Conservation (phyloP, 1,140 invertebrate genomes). For the Pemphigus obesinymphae region DNA sequence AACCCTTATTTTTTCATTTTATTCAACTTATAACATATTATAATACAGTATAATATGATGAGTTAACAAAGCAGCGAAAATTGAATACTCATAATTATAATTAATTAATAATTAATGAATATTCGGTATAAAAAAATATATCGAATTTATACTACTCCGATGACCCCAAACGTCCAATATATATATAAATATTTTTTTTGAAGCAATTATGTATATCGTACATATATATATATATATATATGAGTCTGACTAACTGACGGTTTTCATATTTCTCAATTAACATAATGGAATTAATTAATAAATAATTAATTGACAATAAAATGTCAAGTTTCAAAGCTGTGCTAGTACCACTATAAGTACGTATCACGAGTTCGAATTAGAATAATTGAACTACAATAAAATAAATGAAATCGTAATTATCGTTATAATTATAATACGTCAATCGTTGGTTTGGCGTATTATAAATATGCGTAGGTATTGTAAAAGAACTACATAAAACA, state of each 20-base stretch:
- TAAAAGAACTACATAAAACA: too few relatives aligned
- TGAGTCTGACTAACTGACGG: not conserved
- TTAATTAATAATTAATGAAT: not conserved
- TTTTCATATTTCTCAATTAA: constrained; percentile 11
- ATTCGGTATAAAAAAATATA: not conserved
- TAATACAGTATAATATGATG: not conserved
- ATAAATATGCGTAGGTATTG: too few relatives aligned
- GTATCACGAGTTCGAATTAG: not conserved
- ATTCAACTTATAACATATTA: not conserved
- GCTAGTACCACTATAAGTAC: too few relatives aligned
- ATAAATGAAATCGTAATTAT: too few relatives aligned
- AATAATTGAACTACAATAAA: not conserved
- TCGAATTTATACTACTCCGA: not conserved
- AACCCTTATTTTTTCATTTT: not conserved
- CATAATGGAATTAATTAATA: constrained; percentile 9
- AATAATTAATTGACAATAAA: not conserved
- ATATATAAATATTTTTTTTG: not conserved
- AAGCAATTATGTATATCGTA: too few relatives aligned
- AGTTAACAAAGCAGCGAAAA: not conserved
- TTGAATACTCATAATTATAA: not conserved
- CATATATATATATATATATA: not conserved
- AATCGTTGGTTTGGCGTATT: too few relatives aligned
- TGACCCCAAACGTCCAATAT: not conserved
- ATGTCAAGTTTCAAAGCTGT: not conserved
- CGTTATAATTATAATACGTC: too few relatives aligned